phyloP scores from a whole-genome alignment of 2,888 invertebrate genomes.

The Elysia crispata region DNA sequence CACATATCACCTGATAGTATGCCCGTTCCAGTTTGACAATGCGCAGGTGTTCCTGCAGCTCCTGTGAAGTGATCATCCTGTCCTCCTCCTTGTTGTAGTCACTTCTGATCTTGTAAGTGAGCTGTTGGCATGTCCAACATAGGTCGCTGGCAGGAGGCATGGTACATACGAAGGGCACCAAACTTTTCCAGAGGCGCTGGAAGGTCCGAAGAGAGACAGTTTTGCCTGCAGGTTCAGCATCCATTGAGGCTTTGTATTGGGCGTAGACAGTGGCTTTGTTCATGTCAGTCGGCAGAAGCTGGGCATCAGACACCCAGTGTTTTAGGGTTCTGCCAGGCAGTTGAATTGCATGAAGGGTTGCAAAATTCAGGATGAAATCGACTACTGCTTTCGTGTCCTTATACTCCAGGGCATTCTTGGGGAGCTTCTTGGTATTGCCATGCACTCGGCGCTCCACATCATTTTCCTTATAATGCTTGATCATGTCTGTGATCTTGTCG shows the following conservation, averaged over 20 bases:
- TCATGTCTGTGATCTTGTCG: constrained; percentile 24
- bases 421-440: constrained; percentile 13
- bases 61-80: background rate
- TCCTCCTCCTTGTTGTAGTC: constrained; percentile 14
- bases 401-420: constrained; percentile 20
- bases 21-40: constrained; percentile 1
- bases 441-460: constrained; percentile 28
- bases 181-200: too few species aligned
- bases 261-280: too few species aligned
- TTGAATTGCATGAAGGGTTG: constrained; percentile 46
- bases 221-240: too few species aligned
- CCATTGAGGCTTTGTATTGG: too few species aligned
- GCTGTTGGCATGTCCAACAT: constrained; percentile 25
- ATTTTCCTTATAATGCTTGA: constrained; percentile 34
- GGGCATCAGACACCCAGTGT: too few species aligned
- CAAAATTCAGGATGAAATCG: constrained; percentile 44
- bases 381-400: constrained; percentile 43
- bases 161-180: too few species aligned
- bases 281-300: too few species aligned
- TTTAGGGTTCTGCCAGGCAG: constrained; percentile 44
- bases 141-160: constrained; percentile 32
- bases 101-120: background rate
- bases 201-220: too few species aligned
- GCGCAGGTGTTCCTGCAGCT: too few species aligned
- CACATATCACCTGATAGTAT: background rate